These are phyloP conservation scores for Eubucco bourcierii DNA, from an alignment of 2,113 vertebrate species.

Conservation along the genomic window DNA sequence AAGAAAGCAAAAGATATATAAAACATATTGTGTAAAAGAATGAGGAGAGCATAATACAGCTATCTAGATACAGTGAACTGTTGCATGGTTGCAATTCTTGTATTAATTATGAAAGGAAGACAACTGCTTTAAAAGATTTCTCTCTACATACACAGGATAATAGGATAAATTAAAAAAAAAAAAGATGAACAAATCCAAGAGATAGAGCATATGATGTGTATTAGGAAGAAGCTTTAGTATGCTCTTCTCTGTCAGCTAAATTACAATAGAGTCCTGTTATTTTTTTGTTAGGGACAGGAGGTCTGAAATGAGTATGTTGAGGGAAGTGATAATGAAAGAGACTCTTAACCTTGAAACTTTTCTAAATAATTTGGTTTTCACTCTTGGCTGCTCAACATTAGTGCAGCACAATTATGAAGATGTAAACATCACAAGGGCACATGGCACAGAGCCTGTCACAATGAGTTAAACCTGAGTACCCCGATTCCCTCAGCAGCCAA, in stretches of 20 bases:
- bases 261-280: background rate
- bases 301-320: background rate
- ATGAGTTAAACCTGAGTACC: slow-evolving; percentile 48
- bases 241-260: background rate
- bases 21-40: background rate
- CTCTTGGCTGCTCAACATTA: slow-evolving; percentile 49
- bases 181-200: background rate
- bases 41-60: background rate
- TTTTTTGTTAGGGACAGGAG: background rate
- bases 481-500: background rate
- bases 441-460: slow-evolving; percentile 42
- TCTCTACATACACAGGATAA: background rate
- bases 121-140: background rate
- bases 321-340: background rate
- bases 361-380: slow-evolving; percentile 31
- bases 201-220: background rate
- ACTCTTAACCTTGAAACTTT: slow-evolving; percentile 58
- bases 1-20: background rate
- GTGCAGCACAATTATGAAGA: slow-evolving; percentile 55
- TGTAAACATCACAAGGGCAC: slow-evolving; percentile 55
- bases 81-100: background rate
- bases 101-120: background rate
- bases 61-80: background rate
- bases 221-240: background rate
- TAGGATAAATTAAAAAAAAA: background rate